Conservation (phyloP, 1,140 invertebrate genomes). For the Hermatobates lingyangjiaoensis region DNA sequence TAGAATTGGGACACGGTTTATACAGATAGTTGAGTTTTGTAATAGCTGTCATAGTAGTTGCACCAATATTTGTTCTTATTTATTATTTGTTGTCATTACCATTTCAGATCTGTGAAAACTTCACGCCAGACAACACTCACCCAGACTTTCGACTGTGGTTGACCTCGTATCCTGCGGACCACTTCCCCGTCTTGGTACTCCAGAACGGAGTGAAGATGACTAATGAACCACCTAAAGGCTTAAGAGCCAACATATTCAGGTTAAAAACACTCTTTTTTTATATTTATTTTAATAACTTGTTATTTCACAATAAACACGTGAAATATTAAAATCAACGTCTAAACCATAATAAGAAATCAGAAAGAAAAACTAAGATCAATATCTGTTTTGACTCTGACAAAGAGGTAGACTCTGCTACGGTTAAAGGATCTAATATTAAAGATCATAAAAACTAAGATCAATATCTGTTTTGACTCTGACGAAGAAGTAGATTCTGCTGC, state of each 20-base stretch:
- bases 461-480: no score
- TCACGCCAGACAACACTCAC: conserved; percentile 58
- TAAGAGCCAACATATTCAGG: conserved; percentile 45
- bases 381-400: no score
- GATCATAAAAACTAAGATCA: no score
- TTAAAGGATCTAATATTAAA: no score
- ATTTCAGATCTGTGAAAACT: conserved; percentile 48
- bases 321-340: conserved; percentile 6
- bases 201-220: conserved; percentile 94
- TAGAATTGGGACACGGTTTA: no score
- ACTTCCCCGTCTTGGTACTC: conserved; percentile 77
- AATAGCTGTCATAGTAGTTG: no score
- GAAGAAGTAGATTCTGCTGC: no score
- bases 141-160: conserved; percentile 83
- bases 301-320: not conserved
- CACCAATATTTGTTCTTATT: no score
- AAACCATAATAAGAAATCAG: no score
- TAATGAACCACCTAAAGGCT: conserved; percentile 76
- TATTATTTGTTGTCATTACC: not conserved
- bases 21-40: no score
- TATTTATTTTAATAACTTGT: not conserved
- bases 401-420: no score
- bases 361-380: no score
- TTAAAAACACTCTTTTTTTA: conserved; percentile 18
- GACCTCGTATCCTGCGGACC: conserved; percentile 78